Conservation (phyloP, 2,797 vertebrate species). For the Tinamus major region DNA sequence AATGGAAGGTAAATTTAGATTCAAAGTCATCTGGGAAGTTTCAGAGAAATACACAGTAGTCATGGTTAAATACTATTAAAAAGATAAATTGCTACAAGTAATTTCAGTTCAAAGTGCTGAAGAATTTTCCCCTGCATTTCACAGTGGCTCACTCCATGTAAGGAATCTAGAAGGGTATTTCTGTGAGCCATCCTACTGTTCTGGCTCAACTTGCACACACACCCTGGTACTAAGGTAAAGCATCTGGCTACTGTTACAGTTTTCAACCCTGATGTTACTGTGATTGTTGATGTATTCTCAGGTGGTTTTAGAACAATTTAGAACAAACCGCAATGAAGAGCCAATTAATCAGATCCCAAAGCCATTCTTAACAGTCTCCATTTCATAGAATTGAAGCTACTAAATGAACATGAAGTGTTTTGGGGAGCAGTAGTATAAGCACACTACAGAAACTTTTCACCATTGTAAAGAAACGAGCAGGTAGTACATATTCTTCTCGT, state of each 20-base stretch:
- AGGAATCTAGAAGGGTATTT: neutral
- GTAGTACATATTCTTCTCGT: fast-evolving
- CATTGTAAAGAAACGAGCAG: neutral
- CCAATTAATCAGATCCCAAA: neutral
- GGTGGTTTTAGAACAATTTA: neutral
- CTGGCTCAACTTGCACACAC: neutral
- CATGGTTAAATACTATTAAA: neutral
- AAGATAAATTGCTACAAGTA: neutral
- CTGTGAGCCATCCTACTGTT: neutral
- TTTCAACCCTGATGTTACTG: neutral
- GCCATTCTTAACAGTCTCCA: neutral
- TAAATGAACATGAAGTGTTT: neutral
- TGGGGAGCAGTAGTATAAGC: neutral
- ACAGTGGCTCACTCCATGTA: neutral
- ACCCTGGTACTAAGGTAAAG: neutral
- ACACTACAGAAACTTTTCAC: neutral
- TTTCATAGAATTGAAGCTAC: neutral
- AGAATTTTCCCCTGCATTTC: neutral
- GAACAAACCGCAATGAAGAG: neutral
- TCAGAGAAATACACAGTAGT: constrained; percentile 4
- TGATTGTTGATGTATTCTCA: neutral
- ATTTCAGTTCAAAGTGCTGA: neutral
- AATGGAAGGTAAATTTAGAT: constrained; percentile 98
- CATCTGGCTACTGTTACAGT: neutral
- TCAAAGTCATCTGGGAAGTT: constrained; percentile 91